A percentile compares a stretch with the other conserved stretches of the same genome.
These are phyloP conservation scores for Camarhynchus parvulus DNA, from an alignment of 2,113 vertebrate species.

Conservation along the genomic window DNA sequence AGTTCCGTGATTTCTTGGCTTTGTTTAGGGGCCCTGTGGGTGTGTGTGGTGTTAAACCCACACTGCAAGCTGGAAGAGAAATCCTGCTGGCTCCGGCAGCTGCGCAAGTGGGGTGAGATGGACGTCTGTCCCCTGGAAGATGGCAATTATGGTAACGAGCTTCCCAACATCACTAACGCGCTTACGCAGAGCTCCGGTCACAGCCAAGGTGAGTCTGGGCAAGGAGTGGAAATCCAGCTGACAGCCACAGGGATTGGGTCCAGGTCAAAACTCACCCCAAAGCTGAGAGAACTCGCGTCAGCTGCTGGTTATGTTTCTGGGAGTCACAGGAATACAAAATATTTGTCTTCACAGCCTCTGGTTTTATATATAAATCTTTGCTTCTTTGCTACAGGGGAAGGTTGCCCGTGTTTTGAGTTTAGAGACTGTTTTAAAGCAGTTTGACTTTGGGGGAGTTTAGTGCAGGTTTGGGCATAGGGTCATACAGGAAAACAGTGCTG, in stretches of 20 bases:
- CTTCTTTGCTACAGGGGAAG: not conserved
- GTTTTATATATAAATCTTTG: not conserved
- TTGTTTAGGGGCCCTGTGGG: slow-evolving; percentile 93
- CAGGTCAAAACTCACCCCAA: not conserved
- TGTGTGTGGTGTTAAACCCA: slow-evolving; percentile 96
- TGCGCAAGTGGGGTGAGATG: slow-evolving; percentile 95
- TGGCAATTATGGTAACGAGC: slow-evolving; percentile 95
- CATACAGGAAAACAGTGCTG: not conserved
- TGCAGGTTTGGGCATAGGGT: not conserved
- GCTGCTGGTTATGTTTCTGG: not conserved
- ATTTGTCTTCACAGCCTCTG: not conserved
- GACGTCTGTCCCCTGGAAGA: slow-evolving; percentile 97
- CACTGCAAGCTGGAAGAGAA: slow-evolving; percentile 98
- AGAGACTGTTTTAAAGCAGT: not conserved
- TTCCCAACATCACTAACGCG: slow-evolving; percentile 96
- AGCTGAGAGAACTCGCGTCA: not conserved
- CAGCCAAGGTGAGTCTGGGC: slow-evolving; percentile 84
- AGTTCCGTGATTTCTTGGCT: slow-evolving; percentile 49
- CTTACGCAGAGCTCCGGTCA: slow-evolving; percentile 90
- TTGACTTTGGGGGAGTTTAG: not conserved
- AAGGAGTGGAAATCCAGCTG: not conserved
- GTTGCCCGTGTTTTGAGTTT: not conserved
- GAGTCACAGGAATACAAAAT: not conserved
- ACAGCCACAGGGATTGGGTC: not conserved
- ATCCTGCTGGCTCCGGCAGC: slow-evolving; percentile 92